A percentile compares a stretch with the other conserved stretches of the same genome.
These are phyloP conservation scores for Otolemur garnettii DNA, from an alignment of 2,113 vertebrate genomes.

Conservation along the genomic window DNA sequence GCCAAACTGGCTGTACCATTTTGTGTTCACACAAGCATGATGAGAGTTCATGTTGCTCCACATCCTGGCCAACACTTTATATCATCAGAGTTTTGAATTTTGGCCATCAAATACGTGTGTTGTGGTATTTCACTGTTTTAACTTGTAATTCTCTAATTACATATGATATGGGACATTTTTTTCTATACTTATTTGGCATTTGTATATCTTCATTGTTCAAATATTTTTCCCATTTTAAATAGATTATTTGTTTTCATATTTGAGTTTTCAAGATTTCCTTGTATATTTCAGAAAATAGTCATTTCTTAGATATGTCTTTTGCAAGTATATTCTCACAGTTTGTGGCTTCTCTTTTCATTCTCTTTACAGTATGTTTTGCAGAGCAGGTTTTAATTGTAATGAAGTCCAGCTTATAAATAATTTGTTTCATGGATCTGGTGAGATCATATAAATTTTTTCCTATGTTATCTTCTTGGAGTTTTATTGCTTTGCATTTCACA, in stretches of 20 bases:
- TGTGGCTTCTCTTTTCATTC: not conserved
- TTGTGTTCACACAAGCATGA: not conserved
- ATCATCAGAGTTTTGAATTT: not conserved
- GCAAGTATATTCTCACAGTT: not conserved
- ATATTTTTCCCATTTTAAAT: not conserved
- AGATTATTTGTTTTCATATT: not conserved
- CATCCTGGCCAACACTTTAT: not conserved
- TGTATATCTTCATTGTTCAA: not conserved
- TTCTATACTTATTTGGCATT: not conserved
- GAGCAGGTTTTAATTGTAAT: not conserved
- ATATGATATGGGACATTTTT: not conserved
- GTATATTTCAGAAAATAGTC: not conserved
- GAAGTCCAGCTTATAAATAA: not conserved
- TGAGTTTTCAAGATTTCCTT: not conserved
- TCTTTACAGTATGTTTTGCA: not conserved
- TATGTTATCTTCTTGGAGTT: not conserved
- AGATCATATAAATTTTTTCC: not conserved
- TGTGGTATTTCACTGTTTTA: not conserved
- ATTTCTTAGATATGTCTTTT: not conserved
- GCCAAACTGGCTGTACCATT: not conserved
- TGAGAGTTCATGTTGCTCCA: not conserved
- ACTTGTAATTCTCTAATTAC: not conserved
- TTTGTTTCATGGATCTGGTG: not conserved
- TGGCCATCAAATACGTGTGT: not conserved
- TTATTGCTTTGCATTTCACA: constrained; percentile 11